A percentile compares a stretch with the other conserved stretches of the same genome.
These are phyloP conservation scores for Hephaestus fuliginosus DNA, from an alignment of 2,797 vertebrate genomes.

Conservation along the genomic window DNA sequence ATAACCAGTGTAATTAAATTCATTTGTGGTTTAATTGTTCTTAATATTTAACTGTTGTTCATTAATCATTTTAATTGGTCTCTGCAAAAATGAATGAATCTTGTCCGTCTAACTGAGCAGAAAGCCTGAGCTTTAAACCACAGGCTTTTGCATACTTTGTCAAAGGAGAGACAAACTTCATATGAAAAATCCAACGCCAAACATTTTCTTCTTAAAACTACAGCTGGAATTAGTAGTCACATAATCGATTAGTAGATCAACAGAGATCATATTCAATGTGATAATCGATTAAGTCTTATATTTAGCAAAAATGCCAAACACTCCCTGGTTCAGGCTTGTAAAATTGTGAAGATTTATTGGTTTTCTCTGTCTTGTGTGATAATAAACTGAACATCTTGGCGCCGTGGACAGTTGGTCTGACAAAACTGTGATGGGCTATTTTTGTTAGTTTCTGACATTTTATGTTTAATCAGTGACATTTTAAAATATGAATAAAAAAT, in stretches of 20 bases:
- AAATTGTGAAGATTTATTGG: background rate
- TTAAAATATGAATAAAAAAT: background rate
- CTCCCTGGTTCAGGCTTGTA: background rate
- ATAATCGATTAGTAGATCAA: background rate
- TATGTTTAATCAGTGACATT: background rate
- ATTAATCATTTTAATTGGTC: too few species aligned
- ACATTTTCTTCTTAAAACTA: background rate
- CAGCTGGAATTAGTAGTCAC: background rate
- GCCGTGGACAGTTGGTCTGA: background rate
- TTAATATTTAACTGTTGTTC: too few species aligned
- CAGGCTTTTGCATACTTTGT: background rate
- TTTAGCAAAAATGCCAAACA: background rate
- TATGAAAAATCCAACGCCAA: background rate
- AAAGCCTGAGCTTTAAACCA: constrained; percentile 3
- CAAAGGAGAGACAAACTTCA: background rate
- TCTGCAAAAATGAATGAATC: constrained; percentile 8
- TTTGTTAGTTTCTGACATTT: background rate
- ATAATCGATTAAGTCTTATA: too few species aligned
- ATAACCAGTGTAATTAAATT: constrained; percentile 10
- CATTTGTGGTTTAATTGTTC: constrained; percentile 17
- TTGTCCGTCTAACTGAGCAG: background rate
- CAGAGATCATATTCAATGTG: too few species aligned
- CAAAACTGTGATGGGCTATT: background rate
- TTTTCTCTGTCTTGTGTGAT: background rate
- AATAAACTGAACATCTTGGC: background rate